Percentiles rank a stretch among this genome's conserved stretches.
Evolutionary conservation across 2,888 invertebrate species (phyloP).

Genomic region (Tiphia femorata): DNA sequence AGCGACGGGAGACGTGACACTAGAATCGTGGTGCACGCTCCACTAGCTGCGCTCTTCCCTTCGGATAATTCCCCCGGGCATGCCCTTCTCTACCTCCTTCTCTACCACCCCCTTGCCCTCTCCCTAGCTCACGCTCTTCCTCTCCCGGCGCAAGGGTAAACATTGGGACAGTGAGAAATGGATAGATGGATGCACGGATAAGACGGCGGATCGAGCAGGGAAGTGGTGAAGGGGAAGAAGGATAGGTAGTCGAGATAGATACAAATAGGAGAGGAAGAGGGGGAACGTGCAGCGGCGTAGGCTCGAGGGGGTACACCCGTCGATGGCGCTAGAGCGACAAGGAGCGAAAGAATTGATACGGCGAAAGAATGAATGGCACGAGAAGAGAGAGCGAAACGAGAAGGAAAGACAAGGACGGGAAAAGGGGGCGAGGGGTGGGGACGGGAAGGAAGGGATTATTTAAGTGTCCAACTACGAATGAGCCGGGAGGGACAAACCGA

Average conservation of each 20-base stretch:
- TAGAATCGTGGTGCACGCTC: background rate
- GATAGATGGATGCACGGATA: background rate
- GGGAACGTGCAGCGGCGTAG: background rate
- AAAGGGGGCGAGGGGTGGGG: background rate
- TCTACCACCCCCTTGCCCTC: no score
- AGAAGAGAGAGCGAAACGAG: background rate
- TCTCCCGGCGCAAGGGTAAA: background rate
- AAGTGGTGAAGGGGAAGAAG: background rate
- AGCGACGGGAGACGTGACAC: constrained; percentile 1
- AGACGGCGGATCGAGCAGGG: background rate
- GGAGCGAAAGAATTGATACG: background rate
- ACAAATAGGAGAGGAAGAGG: no score
- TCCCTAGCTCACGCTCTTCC: no score
- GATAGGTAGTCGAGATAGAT: background rate
- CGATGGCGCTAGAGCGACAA: no score
- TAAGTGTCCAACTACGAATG: constrained; percentile 11
- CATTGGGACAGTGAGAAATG: background rate
- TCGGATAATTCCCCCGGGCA: background rate
- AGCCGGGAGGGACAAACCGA: constrained; percentile 12
- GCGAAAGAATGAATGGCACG: background rate
- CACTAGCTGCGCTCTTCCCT: no score
- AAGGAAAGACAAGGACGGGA: background rate
- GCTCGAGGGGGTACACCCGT: no score
- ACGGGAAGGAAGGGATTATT: constrained; percentile 19
- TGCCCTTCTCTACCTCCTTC: no score